Percentiles rank a stretch among this genome's conserved stretches.
These are phyloP conservation scores for Bembecia ichneumoniformis DNA, from an alignment of 2,888 invertebrate species.

Conservation along the genomic window DNA sequence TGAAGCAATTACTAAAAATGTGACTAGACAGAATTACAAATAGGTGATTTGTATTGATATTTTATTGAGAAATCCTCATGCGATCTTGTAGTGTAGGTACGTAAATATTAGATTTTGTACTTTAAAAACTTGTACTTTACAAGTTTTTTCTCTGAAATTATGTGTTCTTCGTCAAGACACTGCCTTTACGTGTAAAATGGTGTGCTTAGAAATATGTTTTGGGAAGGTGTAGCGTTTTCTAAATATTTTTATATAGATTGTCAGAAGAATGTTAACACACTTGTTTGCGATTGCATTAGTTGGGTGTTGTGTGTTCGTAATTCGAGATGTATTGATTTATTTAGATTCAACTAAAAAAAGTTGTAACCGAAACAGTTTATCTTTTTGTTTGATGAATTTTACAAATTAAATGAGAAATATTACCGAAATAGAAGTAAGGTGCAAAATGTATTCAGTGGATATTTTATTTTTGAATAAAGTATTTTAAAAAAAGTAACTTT, in stretches of 20 bases:
- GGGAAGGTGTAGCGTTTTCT: neutral
- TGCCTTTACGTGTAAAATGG: constrained; percentile 22
- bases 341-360: too few species aligned
- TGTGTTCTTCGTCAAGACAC: constrained; percentile 28
- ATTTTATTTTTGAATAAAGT: too few species aligned
- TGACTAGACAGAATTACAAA: too few species aligned
- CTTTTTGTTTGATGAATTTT: too few species aligned
- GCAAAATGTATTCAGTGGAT: too few species aligned
- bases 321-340: neutral
- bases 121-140: constrained; percentile 7
- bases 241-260: neutral
- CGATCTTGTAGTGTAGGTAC: neutral
- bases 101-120: constrained; percentile 6
- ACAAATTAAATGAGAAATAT: neutral
- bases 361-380: too few species aligned
- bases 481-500: too few species aligned
- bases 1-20: too few species aligned
- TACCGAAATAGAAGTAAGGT: too few species aligned
- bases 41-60: too few species aligned
- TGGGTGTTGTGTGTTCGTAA: neutral
- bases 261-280: neutral
- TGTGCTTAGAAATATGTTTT: neutral
- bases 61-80: too few species aligned
- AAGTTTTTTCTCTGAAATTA: constrained; percentile 3
- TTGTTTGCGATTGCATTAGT: neutral